phyloP scores from a whole-genome alignment of 2,113 vertebrate genomes.

The Oreochromis spilurus region DNA sequence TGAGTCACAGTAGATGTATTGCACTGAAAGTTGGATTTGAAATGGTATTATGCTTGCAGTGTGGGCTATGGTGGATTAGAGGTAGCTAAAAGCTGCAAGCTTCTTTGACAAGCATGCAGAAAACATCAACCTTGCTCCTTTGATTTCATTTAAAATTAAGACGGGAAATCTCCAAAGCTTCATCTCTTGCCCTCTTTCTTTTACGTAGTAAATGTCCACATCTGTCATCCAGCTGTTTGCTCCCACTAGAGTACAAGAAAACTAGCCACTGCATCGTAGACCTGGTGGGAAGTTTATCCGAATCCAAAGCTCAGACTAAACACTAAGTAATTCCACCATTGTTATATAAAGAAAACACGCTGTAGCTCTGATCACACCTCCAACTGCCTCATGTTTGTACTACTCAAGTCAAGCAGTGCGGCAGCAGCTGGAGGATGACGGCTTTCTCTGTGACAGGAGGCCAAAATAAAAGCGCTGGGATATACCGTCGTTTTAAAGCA shows the following conservation, averaged over 20 bases:
- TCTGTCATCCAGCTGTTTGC: neutral
- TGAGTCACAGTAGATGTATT: neutral
- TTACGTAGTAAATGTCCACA: neutral
- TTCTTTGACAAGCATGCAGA: neutral
- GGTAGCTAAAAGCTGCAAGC: neutral
- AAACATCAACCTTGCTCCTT: neutral
- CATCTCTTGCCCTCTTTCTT: neutral
- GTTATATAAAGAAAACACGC: neutral
- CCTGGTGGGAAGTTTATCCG: neutral
- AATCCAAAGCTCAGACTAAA: neutral
- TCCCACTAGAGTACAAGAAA: neutral
- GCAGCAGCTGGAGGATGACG: neutral
- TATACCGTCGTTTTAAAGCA: neutral
- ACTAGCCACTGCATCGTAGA: neutral
- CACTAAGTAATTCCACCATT: neutral
- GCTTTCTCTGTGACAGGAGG: neutral
- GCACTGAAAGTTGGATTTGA: neutral
- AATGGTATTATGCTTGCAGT: neutral
- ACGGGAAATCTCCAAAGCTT: neutral
- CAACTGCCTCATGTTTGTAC: neutral
- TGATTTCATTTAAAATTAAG: neutral
- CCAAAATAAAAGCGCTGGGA: neutral
- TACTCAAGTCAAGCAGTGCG: neutral
- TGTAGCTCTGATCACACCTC: neutral
- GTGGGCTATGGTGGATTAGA: neutral